Conservation (phyloP, 2,888 invertebrate genomes). For the Lasioglossum lativentre region DNA sequence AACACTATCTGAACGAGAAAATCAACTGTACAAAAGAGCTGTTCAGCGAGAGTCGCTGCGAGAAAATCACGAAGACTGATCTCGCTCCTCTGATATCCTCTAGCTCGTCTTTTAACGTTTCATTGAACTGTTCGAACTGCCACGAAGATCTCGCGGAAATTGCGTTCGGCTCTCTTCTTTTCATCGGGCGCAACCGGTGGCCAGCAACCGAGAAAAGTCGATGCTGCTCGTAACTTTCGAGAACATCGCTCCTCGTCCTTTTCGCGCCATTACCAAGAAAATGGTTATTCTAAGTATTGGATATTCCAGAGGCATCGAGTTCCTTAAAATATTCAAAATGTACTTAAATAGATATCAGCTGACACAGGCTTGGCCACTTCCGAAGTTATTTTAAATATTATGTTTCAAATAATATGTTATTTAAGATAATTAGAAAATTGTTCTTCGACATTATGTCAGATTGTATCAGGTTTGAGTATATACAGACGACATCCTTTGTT, state of each 20-base stretch:
- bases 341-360: not conserved
- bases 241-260: not conserved
- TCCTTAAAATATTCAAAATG: not conserved
- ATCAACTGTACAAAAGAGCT: not conserved
- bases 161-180: slow-evolving; percentile 23
- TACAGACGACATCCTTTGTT: not conserved
- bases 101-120: slow-evolving; percentile 2
- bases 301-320: not conserved
- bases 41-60: not conserved
- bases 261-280: not conserved
- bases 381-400: not conserved
- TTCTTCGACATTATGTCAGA: not conserved
- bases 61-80: not conserved
- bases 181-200: not conserved
- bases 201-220: not conserved
- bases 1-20: not conserved
- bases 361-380: not conserved
- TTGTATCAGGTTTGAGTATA: not conserved
- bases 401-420: not conserved
- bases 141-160: slow-evolving; percentile 6
- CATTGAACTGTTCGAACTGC: slow-evolving; percentile 17
- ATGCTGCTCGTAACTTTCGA: not conserved
- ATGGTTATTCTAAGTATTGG: not conserved
- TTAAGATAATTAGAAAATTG: not conserved
- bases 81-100: not conserved